Conservation (phyloP, 2,113 vertebrate genomes). For the Paraplagusia blochii region DNA sequence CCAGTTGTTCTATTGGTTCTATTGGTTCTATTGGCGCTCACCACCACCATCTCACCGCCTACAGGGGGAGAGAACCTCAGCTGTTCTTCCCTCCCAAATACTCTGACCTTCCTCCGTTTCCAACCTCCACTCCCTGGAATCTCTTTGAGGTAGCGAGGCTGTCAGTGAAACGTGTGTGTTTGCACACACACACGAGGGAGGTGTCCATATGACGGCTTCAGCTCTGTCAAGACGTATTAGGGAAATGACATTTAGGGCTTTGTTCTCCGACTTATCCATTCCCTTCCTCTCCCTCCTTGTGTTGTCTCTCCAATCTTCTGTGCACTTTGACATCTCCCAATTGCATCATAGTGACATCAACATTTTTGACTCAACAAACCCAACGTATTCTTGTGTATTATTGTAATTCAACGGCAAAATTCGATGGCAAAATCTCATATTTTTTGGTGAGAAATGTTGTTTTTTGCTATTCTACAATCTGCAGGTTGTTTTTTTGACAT, state of each 20-base stretch:
- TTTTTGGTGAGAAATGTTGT: too few species aligned
- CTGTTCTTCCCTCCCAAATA: slow-evolving; percentile 35
- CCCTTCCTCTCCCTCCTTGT: slow-evolving; percentile 30
- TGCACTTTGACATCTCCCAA: too few species aligned
- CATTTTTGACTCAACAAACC: too few species aligned
- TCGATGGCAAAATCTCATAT: too few species aligned
- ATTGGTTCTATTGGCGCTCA: too few species aligned
- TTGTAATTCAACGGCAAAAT: too few species aligned
- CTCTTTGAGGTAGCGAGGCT: slow-evolving; percentile 15
- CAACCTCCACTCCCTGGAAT: slow-evolving; percentile 34
- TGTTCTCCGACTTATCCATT: slow-evolving; percentile 62
- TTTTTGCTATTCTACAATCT: too few species aligned
- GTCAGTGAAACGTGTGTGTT: slow-evolving; percentile 34
- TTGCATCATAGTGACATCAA: too few species aligned
- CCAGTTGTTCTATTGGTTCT: slow-evolving; percentile 52
- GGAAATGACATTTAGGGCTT: slow-evolving; percentile 69
- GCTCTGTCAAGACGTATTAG: slow-evolving; percentile 73
- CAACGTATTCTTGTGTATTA: too few species aligned
- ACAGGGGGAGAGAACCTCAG: slow-evolving; percentile 50
- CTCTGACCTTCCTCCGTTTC: neutral
- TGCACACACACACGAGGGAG: slow-evolving; percentile 59
- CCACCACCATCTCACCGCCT: slow-evolving; percentile 21
- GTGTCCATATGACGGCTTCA: slow-evolving; percentile 68
- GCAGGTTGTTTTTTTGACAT: too few species aligned
- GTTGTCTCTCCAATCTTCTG: slow-evolving; percentile 12